Percentiles rank a stretch among this genome's conserved stretches.
These are phyloP conservation scores for Chalcosyrphus nemorum DNA, from an alignment of 2,888 invertebrate genomes.

Conservation along the genomic window DNA sequence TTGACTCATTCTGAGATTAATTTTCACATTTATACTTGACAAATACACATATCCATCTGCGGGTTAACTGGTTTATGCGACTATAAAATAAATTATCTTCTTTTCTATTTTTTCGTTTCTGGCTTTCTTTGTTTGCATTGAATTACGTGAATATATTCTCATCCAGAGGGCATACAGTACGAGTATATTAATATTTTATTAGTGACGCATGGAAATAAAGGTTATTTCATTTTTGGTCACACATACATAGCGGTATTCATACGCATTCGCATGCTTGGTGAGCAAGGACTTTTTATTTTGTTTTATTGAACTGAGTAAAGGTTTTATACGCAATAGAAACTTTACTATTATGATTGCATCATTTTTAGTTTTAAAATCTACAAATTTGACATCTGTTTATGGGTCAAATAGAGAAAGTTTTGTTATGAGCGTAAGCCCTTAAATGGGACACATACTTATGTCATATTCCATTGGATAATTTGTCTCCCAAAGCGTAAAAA, in stretches of 20 bases:
- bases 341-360: too few species aligned
- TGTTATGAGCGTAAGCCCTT: too few species aligned
- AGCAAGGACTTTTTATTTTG: not conserved
- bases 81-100: not conserved
- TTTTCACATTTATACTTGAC: not conserved
- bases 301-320: not conserved
- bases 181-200: not conserved
- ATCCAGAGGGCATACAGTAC: not conserved
- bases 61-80: not conserved
- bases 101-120: not conserved
- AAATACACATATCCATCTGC: not conserved
- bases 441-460: too few species aligned
- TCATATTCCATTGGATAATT: too few species aligned
- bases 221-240: not conserved
- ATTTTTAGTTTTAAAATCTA: too few species aligned
- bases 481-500: too few species aligned
- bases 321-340: too few species aligned
- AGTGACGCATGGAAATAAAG: not conserved
- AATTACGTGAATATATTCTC: not conserved
- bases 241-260: too few species aligned
- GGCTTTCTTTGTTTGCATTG: not conserved
- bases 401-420: too few species aligned
- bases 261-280: not conserved
- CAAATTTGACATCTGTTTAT: too few species aligned
- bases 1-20: slow-evolving; percentile 18